A percentile compares a stretch with the other conserved stretches of the same genome.
phyloP scores from a whole-genome alignment of 1,140 invertebrate genomes.

The Zaprionus gabonicus region DNA sequence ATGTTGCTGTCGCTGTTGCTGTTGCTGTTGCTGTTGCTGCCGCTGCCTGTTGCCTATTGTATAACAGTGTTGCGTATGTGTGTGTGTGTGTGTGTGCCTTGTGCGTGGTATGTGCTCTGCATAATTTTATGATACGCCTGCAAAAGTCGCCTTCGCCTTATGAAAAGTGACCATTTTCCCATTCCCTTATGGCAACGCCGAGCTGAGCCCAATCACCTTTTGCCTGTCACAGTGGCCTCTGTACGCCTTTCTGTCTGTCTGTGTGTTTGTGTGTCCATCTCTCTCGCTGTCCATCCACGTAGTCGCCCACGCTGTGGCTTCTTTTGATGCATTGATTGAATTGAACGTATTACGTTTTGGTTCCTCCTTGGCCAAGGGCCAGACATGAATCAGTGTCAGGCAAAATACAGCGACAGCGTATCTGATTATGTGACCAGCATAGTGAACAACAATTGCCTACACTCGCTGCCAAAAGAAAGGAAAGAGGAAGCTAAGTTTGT shows the following conservation, averaged over 20 bases:
- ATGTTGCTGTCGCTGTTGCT: constrained; percentile 38
- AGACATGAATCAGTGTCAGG: constrained; percentile 64
- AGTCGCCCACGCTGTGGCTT: constrained; percentile 13
- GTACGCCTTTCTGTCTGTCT: constrained; percentile 11
- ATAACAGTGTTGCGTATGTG: constrained; percentile 66
- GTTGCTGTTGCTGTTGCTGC: constrained; percentile 28
- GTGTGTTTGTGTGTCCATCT: constrained; percentile 1
- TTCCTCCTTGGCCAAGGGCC: constrained; percentile 57
- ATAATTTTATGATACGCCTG: constrained; percentile 77
- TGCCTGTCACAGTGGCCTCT: constrained; percentile 10
- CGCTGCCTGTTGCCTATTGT: constrained; percentile 55
- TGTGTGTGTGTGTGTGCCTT: constrained; percentile 44
- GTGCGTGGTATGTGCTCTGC: constrained; percentile 76
- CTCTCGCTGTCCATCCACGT: not conserved
- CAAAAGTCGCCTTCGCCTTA: constrained; percentile 42
- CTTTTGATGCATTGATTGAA: constrained; percentile 80
- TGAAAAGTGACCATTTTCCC: constrained; percentile 60
- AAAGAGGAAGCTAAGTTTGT: not conserved
- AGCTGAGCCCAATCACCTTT: constrained; percentile 34
- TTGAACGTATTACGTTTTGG: constrained; percentile 59
- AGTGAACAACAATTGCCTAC: not conserved
- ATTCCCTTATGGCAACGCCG: constrained; percentile 29
- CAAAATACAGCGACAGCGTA: not conserved
- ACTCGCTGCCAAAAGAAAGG: not conserved
- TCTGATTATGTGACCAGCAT: constrained; percentile 70